Conservation (phyloP, 2,113 vertebrate genomes). For the Osmerus mordax region DNA sequence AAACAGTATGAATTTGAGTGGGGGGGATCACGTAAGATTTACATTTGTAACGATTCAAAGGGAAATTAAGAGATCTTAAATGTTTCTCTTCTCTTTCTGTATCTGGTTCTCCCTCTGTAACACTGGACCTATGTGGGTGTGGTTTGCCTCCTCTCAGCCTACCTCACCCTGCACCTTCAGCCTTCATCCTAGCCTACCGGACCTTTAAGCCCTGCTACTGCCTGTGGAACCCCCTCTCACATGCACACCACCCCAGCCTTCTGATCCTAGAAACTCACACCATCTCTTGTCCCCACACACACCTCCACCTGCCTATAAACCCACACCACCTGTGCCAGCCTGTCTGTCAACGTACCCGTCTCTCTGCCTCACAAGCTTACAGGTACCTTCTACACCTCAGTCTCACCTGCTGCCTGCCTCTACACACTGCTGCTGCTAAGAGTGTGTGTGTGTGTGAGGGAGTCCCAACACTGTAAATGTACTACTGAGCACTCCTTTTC, state of each 20-base stretch:
- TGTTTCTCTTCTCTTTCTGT: too few species aligned
- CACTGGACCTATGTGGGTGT: neutral
- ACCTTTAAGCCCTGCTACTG: neutral
- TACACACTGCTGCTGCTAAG: neutral
- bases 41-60: too few species aligned
- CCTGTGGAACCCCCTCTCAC: neutral
- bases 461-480: neutral
- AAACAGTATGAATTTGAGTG: neutral
- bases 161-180: neutral
- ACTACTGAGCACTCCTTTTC: neutral
- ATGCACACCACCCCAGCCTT: too few species aligned
- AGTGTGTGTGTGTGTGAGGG: neutral
- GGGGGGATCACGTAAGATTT: too few species aligned
- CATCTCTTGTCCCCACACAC: neutral
- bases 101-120: too few species aligned
- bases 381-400: neutral
- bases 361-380: neutral
- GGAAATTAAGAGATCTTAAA: too few species aligned
- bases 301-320: neutral
- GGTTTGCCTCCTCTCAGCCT: neutral
- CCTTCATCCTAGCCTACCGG: neutral
- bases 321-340: neutral
- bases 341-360: neutral
- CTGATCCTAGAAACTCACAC: neutral
- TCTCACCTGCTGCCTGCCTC: neutral